phyloP scores from a whole-genome alignment of 2,113 vertebrate genomes.

The Heterocephalus glaber region DNA sequence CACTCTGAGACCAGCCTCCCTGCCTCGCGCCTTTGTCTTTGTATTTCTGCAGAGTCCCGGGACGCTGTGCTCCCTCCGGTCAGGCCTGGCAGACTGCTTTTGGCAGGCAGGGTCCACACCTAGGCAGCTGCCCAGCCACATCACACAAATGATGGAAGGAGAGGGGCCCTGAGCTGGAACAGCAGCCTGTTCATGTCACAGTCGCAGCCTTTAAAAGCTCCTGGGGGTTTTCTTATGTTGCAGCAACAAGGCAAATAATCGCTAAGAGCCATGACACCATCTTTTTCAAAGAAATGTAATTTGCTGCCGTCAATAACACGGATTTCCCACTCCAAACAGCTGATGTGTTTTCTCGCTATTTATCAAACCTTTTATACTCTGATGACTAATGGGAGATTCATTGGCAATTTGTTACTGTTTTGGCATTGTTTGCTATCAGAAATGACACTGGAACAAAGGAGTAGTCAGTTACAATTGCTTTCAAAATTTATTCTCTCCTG shows the following conservation, averaged over 20 bases:
- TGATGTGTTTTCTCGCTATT: slow-evolving; percentile 32
- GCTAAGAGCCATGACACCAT: slow-evolving; percentile 1
- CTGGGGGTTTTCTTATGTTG: slow-evolving; percentile 23
- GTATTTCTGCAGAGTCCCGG: slow-evolving; percentile 38
- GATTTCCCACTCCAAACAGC: slow-evolving; percentile 19
- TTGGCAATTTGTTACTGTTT: slow-evolving; percentile 52
- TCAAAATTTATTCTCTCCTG: slow-evolving; percentile 40
- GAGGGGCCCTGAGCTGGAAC: neutral
- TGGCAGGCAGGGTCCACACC: neutral
- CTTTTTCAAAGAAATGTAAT: slow-evolving; percentile 60
- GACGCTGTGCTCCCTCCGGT: neutral
- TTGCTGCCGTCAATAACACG: slow-evolving; percentile 46
- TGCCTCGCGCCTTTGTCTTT: neutral
- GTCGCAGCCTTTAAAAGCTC: neutral
- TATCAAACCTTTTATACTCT: slow-evolving; percentile 57
- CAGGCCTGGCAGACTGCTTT: neutral
- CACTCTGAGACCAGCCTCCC: slow-evolving; percentile 35
- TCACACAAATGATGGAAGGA: neutral
- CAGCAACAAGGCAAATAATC: slow-evolving; percentile 54
- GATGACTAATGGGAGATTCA: slow-evolving; percentile 62
- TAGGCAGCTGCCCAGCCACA: neutral
- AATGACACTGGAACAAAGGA: slow-evolving; percentile 43
- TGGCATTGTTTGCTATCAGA: slow-evolving; percentile 66
- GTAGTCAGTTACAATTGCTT: slow-evolving; percentile 28
- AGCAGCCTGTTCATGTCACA: neutral